Evolutionary conservation across 2,113 vertebrate species (phyloP), one percentile per base, ranked within the genome.

Genomic region (Desmodus rotundus): DNA sequence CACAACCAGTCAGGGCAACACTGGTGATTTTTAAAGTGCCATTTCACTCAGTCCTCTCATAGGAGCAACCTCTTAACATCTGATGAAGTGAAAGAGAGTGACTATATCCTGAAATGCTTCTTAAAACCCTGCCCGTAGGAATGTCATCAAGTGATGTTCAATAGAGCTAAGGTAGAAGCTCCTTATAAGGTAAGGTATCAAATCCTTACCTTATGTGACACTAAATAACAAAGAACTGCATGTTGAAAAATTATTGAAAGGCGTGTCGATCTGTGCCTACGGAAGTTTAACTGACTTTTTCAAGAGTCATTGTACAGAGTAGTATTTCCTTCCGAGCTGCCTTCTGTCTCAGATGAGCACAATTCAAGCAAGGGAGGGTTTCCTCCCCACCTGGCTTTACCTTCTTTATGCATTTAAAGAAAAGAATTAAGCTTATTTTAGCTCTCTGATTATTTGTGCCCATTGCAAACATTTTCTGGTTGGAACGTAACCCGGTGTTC

Each of bases 171-270:
- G 50, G 88, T 33, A 52, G 86, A 90, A 96, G 81, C 91, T 82
- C n/a, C n/a, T n/a, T n/a, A n/a, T n/a, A n/a, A n/a, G n/a, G n/a
- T n/a, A n/a, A n/a, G n/a, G n/a, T n/a, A n/a, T 94, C 95, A 84
- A 93, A 86, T 95, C 50, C 78, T 97, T 97, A 85, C 90, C 95
- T 97, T 87, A 36, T 68, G 31, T 88, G 94, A 96, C 94, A 96
- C 86, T 87, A 94, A 96, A 88, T 45, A 97, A 73, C 67, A 38
- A 89, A 95, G 92, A 92, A 63, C 56, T 97, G 77, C 86, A 91
- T 87, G 77, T 50, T 31, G 58, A 93, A 95, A 94, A 89, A 82
- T 56, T 96, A 83, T 43, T 96, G 93, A 86, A 96, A 94, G 43
- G 16, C 20, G 7, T 91, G 93, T 95, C 87, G 88, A 0, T 72